Evolutionary conservation across 1,140 invertebrate species (phyloP).

Genomic region (Branchinecta lynchi): DNA sequence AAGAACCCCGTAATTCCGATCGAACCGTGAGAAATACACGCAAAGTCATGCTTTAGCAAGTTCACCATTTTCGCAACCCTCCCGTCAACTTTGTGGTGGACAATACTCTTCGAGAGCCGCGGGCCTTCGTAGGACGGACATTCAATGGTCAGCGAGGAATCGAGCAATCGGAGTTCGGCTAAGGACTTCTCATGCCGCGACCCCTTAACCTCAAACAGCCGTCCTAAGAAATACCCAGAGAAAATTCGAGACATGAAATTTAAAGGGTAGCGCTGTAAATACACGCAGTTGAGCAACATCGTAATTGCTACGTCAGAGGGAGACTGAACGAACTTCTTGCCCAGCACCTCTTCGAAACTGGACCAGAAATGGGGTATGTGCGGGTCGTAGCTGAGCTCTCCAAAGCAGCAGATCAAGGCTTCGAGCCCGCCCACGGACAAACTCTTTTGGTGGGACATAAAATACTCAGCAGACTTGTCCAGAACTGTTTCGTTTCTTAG

Average conservation of each 20-base stretch:
- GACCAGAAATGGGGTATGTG: conserved; percentile 43
- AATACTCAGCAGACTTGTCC: conserved; percentile 36
- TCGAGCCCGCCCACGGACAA: conserved; percentile 40
- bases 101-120: conserved; percentile 31
- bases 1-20: not conserved
- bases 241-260: conserved; percentile 46
- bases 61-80: conserved; percentile 38
- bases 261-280: conserved; percentile 44
- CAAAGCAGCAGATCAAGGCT: conserved; percentile 43
- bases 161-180: conserved; percentile 43
- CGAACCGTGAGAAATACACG: conserved; percentile 23
- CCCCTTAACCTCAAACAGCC: conserved; percentile 33
- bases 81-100: conserved; percentile 35
- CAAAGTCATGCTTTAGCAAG: conserved; percentile 34
- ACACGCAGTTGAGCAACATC: conserved; percentile 46
- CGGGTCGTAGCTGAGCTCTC: conserved; percentile 43
- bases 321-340: conserved; percentile 43
- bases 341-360: conserved; percentile 38
- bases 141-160: conserved; percentile 46
- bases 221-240: conserved; percentile 43
- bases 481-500: not conserved
- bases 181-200: conserved; percentile 24
- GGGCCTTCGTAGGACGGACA: conserved; percentile 41
- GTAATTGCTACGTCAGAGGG: conserved; percentile 41
- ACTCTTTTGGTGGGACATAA: conserved; percentile 36